Percentiles rank a stretch among this genome's conserved stretches.
These are phyloP conservation scores for Choristoneura fumiferana DNA, from an alignment of 1,140 invertebrate species.

Conservation along the genomic window DNA sequence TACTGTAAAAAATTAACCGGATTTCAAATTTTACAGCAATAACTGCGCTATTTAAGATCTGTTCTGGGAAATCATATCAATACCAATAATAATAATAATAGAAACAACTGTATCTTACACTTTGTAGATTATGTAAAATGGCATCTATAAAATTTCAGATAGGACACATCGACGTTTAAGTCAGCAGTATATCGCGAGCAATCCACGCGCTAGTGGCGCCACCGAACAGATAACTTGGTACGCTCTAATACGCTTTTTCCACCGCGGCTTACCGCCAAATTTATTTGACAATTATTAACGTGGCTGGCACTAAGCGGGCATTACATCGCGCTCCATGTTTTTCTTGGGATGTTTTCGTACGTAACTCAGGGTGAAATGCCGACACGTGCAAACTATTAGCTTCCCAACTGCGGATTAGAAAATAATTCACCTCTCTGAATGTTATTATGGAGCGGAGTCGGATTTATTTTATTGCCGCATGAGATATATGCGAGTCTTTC, in stretches of 20 bases:
- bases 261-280: conserved; percentile 50
- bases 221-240: too few species aligned
- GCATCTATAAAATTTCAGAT: too few species aligned
- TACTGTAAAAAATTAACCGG: too few species aligned
- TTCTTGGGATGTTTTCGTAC: conserved; percentile 67
- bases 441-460: conserved; percentile 67
- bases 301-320: conserved; percentile 69
- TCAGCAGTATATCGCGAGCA: too few species aligned
- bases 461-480: conserved; percentile 73
- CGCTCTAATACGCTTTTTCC: conserved; percentile 58
- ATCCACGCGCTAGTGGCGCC: not conserved
- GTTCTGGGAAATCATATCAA: too few species aligned
- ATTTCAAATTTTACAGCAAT: too few species aligned
- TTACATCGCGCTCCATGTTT: conserved; percentile 66
- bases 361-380: conserved; percentile 61
- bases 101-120: too few species aligned
- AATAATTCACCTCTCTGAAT: conserved; percentile 74
- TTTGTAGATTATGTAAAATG: too few species aligned
- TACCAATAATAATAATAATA: too few species aligned
- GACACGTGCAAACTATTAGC: conserved; percentile 76
- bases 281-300: conserved; percentile 78
- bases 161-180: too few species aligned
- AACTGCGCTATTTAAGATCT: too few species aligned
- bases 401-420: conserved; percentile 69
- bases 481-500: conserved; percentile 70